Evolutionary conservation across 2,888 invertebrate genomes (phyloP).

Genomic region (Agonopterix heracliana): DNA sequence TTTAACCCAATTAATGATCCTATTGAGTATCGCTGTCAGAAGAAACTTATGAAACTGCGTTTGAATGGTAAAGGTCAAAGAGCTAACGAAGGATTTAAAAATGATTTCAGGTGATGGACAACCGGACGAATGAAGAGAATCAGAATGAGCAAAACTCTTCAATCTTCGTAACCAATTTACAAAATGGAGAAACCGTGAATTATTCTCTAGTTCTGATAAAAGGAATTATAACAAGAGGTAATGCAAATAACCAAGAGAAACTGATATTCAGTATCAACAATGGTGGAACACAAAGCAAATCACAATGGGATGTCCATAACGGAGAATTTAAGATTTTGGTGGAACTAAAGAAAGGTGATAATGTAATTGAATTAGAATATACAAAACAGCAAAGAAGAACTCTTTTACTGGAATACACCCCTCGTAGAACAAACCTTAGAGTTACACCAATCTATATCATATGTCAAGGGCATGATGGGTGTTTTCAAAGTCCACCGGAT

Average conservation of each 20-base stretch:
- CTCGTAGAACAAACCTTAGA: conserved; percentile 74
- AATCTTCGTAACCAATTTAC: conserved; percentile 76
- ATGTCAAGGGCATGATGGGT: conserved; percentile 86
- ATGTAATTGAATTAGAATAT: conserved; percentile 78
- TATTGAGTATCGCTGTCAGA: neutral
- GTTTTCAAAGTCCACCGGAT: conserved; percentile 81
- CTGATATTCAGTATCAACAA: conserved; percentile 56
- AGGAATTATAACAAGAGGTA: conserved; percentile 72
- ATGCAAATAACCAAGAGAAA: conserved; percentile 58
- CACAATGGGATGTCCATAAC: conserved; percentile 79
- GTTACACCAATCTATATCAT: conserved; percentile 90
- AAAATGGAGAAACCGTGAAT: conserved; percentile 76
- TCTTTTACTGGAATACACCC: conserved; percentile 74
- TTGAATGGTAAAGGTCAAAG: conserved; percentile 22
- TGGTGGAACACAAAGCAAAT: conserved; percentile 50
- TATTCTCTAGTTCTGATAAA: conserved; percentile 79
- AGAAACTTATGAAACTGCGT: conserved; percentile 13
- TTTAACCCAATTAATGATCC: conserved; percentile 36
- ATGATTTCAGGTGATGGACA: conserved; percentile 71
- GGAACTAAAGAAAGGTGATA: conserved; percentile 78
- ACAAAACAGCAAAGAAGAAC: conserved; percentile 58
- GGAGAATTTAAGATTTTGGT: conserved; percentile 83
- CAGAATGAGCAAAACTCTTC: conserved; percentile 62
- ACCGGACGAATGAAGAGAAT: conserved; percentile 57
- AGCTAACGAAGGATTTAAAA: conserved; percentile 8